A percentile compares a stretch with the other conserved stretches of the same genome.
Evolutionary conservation across 2,888 invertebrate species (phyloP).

Genomic region (Smittia aterrima): DNA sequence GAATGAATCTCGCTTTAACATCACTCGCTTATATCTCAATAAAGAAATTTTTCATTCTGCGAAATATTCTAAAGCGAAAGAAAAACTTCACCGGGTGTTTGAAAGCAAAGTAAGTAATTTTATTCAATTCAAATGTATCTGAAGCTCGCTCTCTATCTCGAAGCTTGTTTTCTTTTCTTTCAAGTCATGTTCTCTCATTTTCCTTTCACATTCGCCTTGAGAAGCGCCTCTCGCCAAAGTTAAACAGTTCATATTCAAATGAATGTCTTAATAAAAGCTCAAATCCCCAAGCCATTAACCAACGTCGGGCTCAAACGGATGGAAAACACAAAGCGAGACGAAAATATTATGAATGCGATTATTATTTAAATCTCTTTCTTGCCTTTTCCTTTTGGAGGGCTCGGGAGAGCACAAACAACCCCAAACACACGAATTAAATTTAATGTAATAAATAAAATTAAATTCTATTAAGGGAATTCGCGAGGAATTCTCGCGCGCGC

Average conservation of each 20-base stretch:
- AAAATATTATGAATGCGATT: conserved; percentile 37
- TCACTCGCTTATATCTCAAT: conserved; percentile 28
- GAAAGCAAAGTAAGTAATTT: not conserved
- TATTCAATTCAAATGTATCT: not conserved
- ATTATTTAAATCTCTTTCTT: conserved; percentile 32
- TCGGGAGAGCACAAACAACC: not conserved
- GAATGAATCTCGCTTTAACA: conserved; percentile 8
- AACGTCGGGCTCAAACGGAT: not conserved
- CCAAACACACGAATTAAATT: conserved; percentile 33
- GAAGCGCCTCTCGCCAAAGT: conserved; percentile 5
- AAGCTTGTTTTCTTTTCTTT: too few relatives aligned
- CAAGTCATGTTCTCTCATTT: too few relatives aligned
- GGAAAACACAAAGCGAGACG: not conserved
- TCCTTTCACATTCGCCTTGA: too few relatives aligned
- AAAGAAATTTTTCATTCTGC: conserved; percentile 25
- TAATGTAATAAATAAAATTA: conserved; percentile 40
- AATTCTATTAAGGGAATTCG: conserved; percentile 34
- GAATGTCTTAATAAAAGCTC: conserved; percentile 34
- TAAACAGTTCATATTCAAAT: conserved; percentile 40
- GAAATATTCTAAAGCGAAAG: not conserved
- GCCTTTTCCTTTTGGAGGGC: not conserved
- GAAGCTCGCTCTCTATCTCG: not conserved
- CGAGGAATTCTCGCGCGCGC: not conserved
- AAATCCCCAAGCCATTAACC: conserved; percentile 20
- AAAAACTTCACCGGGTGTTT: not conserved